These are phyloP conservation scores for Cossypha dichroa DNA, from an alignment of 2,797 vertebrate genomes.

Conservation along the genomic window DNA sequence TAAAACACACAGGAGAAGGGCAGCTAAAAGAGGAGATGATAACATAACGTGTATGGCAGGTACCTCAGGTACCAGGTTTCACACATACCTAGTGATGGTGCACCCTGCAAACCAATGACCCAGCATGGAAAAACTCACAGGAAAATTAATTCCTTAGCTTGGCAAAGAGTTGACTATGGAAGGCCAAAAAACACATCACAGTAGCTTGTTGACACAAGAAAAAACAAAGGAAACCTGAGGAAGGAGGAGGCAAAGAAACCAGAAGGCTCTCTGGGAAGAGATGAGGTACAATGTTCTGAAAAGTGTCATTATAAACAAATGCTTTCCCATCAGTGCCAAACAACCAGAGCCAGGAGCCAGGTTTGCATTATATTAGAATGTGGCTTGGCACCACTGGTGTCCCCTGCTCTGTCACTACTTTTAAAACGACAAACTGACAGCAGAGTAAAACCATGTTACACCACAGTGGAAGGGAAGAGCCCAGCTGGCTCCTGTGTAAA, in stretches of 20 bases:
- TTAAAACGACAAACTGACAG: neutral
- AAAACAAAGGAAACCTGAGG: neutral
- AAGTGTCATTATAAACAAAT: neutral
- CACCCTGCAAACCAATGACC: neutral
- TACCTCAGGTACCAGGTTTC: neutral
- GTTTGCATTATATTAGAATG: neutral
- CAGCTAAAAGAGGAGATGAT: neutral
- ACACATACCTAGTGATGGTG: neutral
- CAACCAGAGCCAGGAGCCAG: neutral
- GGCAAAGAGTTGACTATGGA: neutral
- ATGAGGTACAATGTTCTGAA: neutral
- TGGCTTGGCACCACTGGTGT: neutral
- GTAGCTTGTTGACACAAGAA: neutral
- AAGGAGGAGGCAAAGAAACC: neutral
- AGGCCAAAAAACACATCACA: neutral
- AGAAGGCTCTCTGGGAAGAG: neutral
- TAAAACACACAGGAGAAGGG: neutral
- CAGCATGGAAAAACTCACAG: neutral
- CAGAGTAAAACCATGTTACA: accelerated
- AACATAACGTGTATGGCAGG: neutral
- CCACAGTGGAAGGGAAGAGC: neutral
- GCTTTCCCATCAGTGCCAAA: neutral
- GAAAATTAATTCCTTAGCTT: neutral
- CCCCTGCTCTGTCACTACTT: neutral
- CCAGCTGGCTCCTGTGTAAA: neutral